Base-by-base conservation (phyloP, 2,797 vertebrate genomes). In the Cheirogaleus major region DNA sequence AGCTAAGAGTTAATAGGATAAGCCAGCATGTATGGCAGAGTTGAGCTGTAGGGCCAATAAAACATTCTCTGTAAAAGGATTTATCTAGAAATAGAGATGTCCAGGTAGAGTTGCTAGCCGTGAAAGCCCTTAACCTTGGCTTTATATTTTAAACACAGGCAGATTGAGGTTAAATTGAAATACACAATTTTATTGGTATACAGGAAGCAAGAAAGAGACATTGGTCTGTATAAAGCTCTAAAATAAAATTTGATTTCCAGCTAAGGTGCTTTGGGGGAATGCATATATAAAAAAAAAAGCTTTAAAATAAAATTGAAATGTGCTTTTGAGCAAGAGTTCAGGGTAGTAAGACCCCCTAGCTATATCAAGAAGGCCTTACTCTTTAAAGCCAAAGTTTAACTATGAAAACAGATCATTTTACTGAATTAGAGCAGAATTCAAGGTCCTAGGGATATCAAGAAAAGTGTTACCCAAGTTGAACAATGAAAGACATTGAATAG, bases 241-340 rank as follows among this genome's bases (percentile, higher is more conserved):
- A 96, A 96, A 59, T 85, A 67, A 97, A 96, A 97, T 96, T 81
- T 97, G 86, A 95, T 89, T 96, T 94, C 95, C 86, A 82, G 15
- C 38, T 59, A 2, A 2, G 85, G 96, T 95, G 65, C 87, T 95
- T 93, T 97, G 48, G 30, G 95, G 80, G 82, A 75, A 89, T 63
- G 96, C 83, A 90, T 4, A 91, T 92, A 0, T 55, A 15, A 0
- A 85, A 97, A 85, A 97, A 97, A 75, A 67, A 27, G 57, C 89
- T 96, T 96, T 97, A 69, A 93, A 96, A 95, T 78, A 96, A 97
- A 98, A 97, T 23, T 96, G 96, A 97, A 98, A 96, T 96, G 95
- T 78, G 57, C 87, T 91, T 96, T 86, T 85, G 57, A 97, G 69
- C 13, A 57, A 92, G 61, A 93, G 57, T 84, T 93, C 70, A 79